Evolutionary conservation across 2,797 vertebrate species (phyloP), one percentile per base, ranked within the genome.

Genomic region (Decapterus maruadsi): DNA sequence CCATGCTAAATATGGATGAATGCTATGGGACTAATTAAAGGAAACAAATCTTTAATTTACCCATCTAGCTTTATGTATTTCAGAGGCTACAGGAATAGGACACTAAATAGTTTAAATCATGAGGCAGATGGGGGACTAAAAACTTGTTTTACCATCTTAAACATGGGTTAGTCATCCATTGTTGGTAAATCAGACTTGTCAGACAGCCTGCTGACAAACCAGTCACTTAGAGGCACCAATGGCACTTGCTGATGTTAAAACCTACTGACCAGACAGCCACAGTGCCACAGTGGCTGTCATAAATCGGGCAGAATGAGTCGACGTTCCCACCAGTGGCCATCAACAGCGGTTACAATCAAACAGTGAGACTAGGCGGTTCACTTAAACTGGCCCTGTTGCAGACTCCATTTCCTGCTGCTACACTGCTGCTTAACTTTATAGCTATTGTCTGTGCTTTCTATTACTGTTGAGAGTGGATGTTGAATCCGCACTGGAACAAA

Each of bases 261-360:
- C 65, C 50, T 10, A 54, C 62, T 46, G 77, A 79, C 58, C 46
- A n/a, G 53, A 34, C 76, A 60, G 68, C 67, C 55, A n/a, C 71
- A 10, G 38, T 8, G 46, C 62, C 73, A n/a, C 71, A 10, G 38
- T 8, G 46, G 55, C 73, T 11, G 40, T 77, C 75, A 74, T 79
- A 68, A 74, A 19, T 63, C 17, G 14, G 26, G 46, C 11, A 34
- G 50, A 65, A 38, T 13, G 34, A 53, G 38, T 68, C 43, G 76
- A 78, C 56, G 50, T 68, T 74, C 68, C 45, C 74, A 67, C 76
- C 84, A 64, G 84, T 0, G 36, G 51, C 78, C 8, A 57, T 87
- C 85, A 71, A 51, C 81, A 61, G 55, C 46, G 48, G 43, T 87
- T 75, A 77, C 57, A 40, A 62, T 87, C 86, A 85, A 71, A 76